Base-by-base conservation (phyloP, 2,888 invertebrate genomes). In the Drosophila recens region DNA sequence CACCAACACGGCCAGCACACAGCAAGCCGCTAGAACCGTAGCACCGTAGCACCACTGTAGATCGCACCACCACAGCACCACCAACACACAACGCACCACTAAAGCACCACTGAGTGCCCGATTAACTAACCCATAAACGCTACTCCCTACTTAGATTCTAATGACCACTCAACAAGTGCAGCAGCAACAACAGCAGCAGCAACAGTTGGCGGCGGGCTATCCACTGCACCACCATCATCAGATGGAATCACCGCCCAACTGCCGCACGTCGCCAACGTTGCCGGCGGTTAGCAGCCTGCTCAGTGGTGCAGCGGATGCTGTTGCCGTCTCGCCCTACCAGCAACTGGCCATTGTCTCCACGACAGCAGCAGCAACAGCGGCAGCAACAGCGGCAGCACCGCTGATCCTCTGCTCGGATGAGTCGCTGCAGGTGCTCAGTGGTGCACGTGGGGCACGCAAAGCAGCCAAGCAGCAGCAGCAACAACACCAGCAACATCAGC, bases 1-100 rank as follows among this genome's bases (percentile, higher is more conserved):
- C 90, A 89, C 72, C 87, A 68, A 94, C 94, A 94, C 94, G 94
- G 93, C 93, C 93, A 83, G 67, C 75, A 77, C 67, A 78, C 77
- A 54, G 75, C 79, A 45, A 77, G 79, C 79, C 78, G 79, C 71
- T 78, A 79, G 46, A 67, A 67, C 53, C 30, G 30, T 30, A 30
- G 30, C 27, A 27, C 27, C 27, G 27, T 27, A 81, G 69, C 65
- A 61, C 9, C 27, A 30, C 8, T 1, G 30, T 30, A 81, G 69
- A 67, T 54, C 9, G 72, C 79, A 80, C 71, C 46, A 58, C 72
- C 78, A 72, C 75, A 27, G 30, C 30, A 30, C 38, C 42, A 65
- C 30, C 53, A 64, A 56, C 36, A 67, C 46, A 54, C 57, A 10
- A 64, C 49, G 46, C 69, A 57, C 72, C 42, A 71, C 43, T n/a